Evolutionary conservation across 2,797 vertebrate genomes (phyloP).

Genomic region (Antennarius maculatus): DNA sequence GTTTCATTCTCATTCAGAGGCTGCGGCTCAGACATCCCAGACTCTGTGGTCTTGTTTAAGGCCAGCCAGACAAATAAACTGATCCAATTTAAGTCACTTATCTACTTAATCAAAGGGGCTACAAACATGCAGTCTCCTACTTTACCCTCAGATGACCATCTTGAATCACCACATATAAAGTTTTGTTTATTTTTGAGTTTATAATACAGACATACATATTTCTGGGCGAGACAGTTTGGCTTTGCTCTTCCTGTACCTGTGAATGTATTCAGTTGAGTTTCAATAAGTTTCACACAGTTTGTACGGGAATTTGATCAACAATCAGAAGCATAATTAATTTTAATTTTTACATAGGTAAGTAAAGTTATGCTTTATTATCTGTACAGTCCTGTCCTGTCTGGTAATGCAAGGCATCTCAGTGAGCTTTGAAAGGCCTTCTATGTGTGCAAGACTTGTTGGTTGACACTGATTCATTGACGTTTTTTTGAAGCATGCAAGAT

Average conservation of each 20-base stretch:
- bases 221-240: slow-evolving; percentile 31
- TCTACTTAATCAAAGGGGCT: slow-evolving; percentile 60
- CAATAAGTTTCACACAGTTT: neutral
- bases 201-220: slow-evolving; percentile 23
- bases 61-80: slow-evolving; percentile 75
- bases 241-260: slow-evolving; percentile 16
- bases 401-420: neutral
- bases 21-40: slow-evolving; percentile 71
- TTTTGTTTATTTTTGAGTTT: slow-evolving; percentile 11
- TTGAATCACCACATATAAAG: slow-evolving; percentile 24
- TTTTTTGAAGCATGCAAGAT: slow-evolving; percentile 43
- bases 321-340: neutral
- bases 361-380: neutral
- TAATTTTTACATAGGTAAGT: neutral
- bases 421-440: slow-evolving; percentile 1
- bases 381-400: neutral
- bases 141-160: slow-evolving; percentile 26
- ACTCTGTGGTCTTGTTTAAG: slow-evolving; percentile 76
- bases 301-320: no score
- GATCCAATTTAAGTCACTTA: slow-evolving; percentile 71
- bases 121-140: slow-evolving; percentile 39
- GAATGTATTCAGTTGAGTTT: neutral
- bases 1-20: slow-evolving; percentile 68
- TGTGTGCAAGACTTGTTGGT: slow-evolving; percentile 17
- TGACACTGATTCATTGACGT: slow-evolving; percentile 34